These are phyloP conservation scores for Fragum sueziense DNA, from an alignment of 2,888 invertebrate genomes.

Conservation along the genomic window DNA sequence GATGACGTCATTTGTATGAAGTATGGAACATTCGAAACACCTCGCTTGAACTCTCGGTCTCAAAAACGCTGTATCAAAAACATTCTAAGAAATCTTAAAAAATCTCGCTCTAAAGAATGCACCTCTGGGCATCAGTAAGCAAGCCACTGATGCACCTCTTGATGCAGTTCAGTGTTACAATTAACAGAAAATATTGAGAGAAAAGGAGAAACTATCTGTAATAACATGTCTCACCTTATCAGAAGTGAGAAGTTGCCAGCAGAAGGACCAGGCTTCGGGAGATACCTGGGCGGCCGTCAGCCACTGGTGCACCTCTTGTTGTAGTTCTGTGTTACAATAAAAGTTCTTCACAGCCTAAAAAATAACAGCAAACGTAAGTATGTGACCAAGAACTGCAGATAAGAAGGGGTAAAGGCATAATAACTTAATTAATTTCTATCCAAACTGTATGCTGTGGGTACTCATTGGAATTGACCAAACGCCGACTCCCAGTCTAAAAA, in stretches of 20 bases:
- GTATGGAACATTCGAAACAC: no score
- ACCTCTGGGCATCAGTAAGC: constrained; percentile 92
- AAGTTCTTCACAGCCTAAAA: constrained; percentile 79
- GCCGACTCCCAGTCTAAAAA: no score
- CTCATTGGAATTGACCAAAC: no score
- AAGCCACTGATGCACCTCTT: constrained; percentile 88
- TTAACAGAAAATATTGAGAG: no score
- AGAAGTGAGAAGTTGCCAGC: constrained; percentile 93
- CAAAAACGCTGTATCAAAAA: no score
- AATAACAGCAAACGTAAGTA: background rate
- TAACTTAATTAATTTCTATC: background rate
- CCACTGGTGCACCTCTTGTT: constrained; percentile 88
- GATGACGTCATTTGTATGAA: no score
- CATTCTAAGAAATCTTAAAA: no score
- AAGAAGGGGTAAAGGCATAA: background rate
- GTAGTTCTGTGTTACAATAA: constrained; percentile 75
- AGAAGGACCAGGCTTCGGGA: constrained; percentile 95
- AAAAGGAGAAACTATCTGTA: no score
- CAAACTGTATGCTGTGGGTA: no score
- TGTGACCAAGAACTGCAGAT: background rate
- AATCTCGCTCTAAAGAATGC: no score
- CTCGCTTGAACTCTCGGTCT: no score
- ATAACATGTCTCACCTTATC: constrained; percentile 91
- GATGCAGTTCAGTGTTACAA: constrained; percentile 81
- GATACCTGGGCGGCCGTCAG: constrained; percentile 92